Conservation (phyloP, 2,113 vertebrate genomes). For the Scomber scombrus region DNA sequence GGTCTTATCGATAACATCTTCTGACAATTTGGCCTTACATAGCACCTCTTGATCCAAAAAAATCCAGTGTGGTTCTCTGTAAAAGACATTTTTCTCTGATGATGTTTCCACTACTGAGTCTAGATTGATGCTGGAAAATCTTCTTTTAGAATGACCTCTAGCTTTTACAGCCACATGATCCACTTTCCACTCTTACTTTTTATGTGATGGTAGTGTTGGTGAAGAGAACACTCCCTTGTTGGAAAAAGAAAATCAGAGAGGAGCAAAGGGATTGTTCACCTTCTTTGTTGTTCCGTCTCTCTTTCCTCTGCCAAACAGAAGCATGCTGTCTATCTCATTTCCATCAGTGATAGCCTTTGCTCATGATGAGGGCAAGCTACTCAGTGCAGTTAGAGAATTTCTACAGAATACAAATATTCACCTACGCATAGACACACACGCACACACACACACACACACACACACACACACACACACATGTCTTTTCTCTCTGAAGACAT, state of each 20-base stretch:
- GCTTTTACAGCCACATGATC: constrained; percentile 10
- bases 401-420: constrained; percentile 8
- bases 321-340: constrained; percentile 2
- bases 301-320: background rate
- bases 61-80: background rate
- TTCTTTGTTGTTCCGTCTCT: background rate
- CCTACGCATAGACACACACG: background rate
- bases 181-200: background rate
- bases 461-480: background rate
- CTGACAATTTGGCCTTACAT: background rate
- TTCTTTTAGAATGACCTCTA: constrained; percentile 1
- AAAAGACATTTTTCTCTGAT: background rate
- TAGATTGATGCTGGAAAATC: background rate
- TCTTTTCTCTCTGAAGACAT: constrained; percentile 7
- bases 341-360: constrained; percentile 8
- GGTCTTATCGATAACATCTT: background rate
- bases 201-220: background rate
- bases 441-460: background rate
- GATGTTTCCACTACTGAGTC: background rate
- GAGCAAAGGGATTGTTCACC: constrained; percentile 4
- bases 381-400: background rate
- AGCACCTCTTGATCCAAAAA: background rate
- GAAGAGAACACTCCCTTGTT: background rate
- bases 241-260: background rate
- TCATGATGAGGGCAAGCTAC: constrained; percentile 8